Percentiles rank a stretch among this genome's conserved stretches.
These are phyloP conservation scores for Halcyon senegalensis DNA, from an alignment of 2,113 vertebrate species.

Conservation along the genomic window DNA sequence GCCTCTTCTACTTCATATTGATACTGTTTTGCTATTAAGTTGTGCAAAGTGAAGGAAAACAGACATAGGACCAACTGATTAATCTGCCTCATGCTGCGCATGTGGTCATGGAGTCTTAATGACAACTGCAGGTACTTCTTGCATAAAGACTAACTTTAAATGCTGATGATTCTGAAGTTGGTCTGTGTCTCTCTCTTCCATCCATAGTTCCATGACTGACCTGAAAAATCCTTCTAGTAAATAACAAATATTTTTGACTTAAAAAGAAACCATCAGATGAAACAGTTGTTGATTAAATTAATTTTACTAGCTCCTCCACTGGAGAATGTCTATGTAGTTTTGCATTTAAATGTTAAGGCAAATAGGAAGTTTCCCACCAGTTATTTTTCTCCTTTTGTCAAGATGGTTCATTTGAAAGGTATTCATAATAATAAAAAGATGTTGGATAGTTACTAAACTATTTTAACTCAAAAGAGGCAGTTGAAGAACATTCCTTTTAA, in stretches of 20 bases:
- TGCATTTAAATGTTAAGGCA: neutral
- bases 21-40: neutral
- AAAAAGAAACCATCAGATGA: neutral
- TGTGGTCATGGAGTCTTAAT: neutral
- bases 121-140: neutral
- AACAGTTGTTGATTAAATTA: neutral
- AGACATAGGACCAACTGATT: neutral
- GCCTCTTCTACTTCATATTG: neutral
- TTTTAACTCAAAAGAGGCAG: neutral
- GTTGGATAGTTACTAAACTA: neutral
- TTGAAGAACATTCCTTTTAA: neutral
- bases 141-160: neutral
- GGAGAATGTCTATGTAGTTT: neutral
- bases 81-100: neutral
- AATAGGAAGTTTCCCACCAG: neutral
- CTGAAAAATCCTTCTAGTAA: neutral
- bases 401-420: neutral
- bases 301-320: neutral
- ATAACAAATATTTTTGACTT: neutral
- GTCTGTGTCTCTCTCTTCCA: neutral
- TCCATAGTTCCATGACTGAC: neutral
- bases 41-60: neutral
- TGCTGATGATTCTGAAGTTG: neutral
- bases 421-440: neutral
- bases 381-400: neutral